Evolutionary conservation across 2,113 vertebrate genomes (phyloP), one percentile per base, ranked within the genome.

Genomic region (Spea multiplicata): DNA sequence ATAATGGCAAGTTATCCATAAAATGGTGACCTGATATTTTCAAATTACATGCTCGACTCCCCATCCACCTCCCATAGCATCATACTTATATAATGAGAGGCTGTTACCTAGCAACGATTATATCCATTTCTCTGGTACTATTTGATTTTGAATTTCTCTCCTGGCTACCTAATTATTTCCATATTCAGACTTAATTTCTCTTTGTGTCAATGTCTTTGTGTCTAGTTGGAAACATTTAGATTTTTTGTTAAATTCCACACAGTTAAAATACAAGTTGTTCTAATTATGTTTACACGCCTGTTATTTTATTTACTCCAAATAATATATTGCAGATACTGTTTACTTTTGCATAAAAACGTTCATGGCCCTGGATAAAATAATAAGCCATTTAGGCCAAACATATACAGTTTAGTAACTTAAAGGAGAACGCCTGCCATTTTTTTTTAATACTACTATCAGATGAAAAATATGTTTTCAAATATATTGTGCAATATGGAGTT

Each of bases 51-150:
- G 16, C 45, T 53, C 8, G 4, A 59, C 14, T 4, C 55, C 10
- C 6, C 55, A 59, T 13, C 4, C 55, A 59, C 55, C 55, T 59
- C 10, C 4, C 55, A 59, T 12, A 13, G 12, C 48, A 52, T 17
- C 45, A 71, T 52, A 50, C 68, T 71, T 71, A 71, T 49, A 48
- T 50, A 71, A 71, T 71, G 68, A 71, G 68, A 50, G 17, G 68
- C 68, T 9, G 68, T 71, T 71, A 8, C 68, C 49, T 52, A 52
- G 68, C 48, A 71, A 71, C 68, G 50, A 12, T 16, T 52, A 48
- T 47, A 71, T 50, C 68, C 6, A 17, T 48, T 50, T 47, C 3
- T 52, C 50, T 50, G 68, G 14, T 71, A 47, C n/a, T 71, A n/a
- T n/a, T n/a, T 69, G 13, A n/a, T 50, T 59, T 59, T 12, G 55